Conservation (phyloP, 2,888 invertebrate genomes). For the Philereme transversata region DNA sequence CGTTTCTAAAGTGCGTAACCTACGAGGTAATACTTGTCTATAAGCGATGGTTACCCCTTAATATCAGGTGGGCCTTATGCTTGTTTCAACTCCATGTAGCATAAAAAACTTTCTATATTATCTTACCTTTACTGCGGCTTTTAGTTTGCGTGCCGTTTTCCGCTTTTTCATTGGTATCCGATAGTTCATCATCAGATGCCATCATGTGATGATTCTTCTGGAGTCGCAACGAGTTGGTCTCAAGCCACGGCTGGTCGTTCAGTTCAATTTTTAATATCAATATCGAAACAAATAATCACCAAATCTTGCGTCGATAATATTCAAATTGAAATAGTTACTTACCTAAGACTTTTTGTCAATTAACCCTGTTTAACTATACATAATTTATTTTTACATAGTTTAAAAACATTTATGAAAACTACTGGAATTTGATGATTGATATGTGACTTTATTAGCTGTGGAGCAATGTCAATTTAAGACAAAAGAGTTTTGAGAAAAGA, state of each 20-base stretch:
- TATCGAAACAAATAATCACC: background rate
- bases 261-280: constrained; percentile 18
- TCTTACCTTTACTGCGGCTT: constrained; percentile 24
- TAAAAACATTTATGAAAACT: constrained; percentile 8
- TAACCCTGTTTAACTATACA: constrained; percentile 1
- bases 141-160: constrained; percentile 60
- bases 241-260: constrained; percentile 2
- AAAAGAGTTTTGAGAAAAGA: too few species aligned
- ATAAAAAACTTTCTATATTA: background rate
- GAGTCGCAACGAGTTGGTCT: constrained; percentile 15
- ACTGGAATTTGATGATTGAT: constrained; percentile 15
- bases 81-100: too few species aligned
- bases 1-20: too few species aligned
- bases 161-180: constrained; percentile 32
- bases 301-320: background rate
- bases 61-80: too few species aligned
- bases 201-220: constrained; percentile 8
- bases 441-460: too few species aligned
- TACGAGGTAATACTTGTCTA: too few species aligned
- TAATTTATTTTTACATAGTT: constrained; percentile 1
- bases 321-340: background rate
- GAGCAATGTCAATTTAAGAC: too few species aligned
- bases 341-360: background rate
- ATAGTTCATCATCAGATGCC: constrained; percentile 31
- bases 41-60: too few species aligned